Evolutionary conservation across 1,140 invertebrate species (phyloP).

Genomic region (Pogonus chalceus): DNA sequence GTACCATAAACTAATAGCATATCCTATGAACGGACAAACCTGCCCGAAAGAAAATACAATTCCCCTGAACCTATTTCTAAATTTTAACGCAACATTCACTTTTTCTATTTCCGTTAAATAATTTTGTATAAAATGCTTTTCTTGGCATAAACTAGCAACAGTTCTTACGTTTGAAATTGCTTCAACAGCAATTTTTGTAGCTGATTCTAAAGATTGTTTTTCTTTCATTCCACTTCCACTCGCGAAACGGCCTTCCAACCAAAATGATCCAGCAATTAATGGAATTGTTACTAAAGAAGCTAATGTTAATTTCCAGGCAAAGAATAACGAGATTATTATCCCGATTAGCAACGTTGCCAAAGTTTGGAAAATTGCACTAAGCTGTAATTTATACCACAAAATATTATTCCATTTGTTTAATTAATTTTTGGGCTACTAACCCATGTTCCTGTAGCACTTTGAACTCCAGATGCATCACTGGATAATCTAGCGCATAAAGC

Average conservation of each 20-base stretch:
- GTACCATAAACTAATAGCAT: conserved; percentile 60
- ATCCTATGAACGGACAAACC: conserved; percentile 64
- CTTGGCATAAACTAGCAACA: conserved; percentile 55
- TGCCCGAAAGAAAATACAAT: conserved; percentile 60
- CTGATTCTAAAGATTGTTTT: conserved; percentile 46
- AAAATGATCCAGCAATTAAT: conserved; percentile 50
- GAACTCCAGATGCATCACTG: conserved; percentile 62
- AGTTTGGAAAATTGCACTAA: background rate
- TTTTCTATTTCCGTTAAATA: conserved; percentile 45
- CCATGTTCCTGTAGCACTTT: conserved; percentile 48
- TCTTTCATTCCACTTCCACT: conserved; percentile 45
- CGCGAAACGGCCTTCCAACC: conserved; percentile 50
- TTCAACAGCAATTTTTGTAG: conserved; percentile 58
- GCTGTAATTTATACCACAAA: background rate
- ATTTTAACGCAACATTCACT: conserved; percentile 40
- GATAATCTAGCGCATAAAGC: conserved; percentile 59
- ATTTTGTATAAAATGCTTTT: conserved; percentile 47
- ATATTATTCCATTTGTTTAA: background rate
- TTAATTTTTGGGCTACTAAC: background rate
- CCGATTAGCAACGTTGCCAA: background rate
- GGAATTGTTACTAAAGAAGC: conserved; percentile 58
- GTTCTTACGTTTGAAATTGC: conserved; percentile 64
- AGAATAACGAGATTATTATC: background rate
- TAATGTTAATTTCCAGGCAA: conserved; percentile 44
- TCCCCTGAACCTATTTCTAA: conserved; percentile 50